Conservation (phyloP, 2,888 invertebrate genomes). For the Pachymerium ferrugineum region DNA sequence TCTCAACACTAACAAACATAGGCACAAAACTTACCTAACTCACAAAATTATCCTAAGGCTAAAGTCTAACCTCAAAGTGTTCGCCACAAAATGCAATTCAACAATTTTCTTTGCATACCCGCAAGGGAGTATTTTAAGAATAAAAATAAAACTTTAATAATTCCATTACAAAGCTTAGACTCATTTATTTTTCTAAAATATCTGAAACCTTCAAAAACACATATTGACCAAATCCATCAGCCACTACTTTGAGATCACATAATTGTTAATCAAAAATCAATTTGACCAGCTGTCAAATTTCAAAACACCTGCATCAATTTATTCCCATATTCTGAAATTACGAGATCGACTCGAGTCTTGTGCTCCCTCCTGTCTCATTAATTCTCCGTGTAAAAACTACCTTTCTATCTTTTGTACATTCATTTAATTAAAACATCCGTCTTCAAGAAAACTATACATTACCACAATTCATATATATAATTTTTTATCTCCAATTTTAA, state of each 20-base stretch:
- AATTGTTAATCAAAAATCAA: conserved; percentile 10
- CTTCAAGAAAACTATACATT: not conserved
- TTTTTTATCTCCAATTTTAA: not conserved
- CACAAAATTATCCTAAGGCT: not conserved
- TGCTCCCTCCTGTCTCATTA: no score
- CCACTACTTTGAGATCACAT: not conserved
- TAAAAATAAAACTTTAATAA: not conserved
- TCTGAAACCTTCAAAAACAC: no score
- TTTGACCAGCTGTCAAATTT: conserved; percentile 7
- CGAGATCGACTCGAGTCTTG: no score
- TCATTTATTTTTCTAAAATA: not conserved
- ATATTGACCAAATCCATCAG: no score
- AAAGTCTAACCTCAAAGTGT: no score
- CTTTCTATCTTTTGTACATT: not conserved
- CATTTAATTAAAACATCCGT: not conserved
- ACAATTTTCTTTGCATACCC: not conserved
- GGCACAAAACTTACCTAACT: conserved; percentile 10
- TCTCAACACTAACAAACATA: conserved; percentile 16
- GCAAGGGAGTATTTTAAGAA: no score
- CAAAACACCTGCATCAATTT: not conserved
- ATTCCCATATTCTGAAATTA: not conserved
- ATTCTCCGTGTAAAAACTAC: no score
- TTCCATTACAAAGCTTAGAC: not conserved
- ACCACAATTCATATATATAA: not conserved
- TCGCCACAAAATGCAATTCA: not conserved